Base-by-base conservation (phyloP, 2,888 invertebrate species). In the Sinhomidia bicolor region DNA sequence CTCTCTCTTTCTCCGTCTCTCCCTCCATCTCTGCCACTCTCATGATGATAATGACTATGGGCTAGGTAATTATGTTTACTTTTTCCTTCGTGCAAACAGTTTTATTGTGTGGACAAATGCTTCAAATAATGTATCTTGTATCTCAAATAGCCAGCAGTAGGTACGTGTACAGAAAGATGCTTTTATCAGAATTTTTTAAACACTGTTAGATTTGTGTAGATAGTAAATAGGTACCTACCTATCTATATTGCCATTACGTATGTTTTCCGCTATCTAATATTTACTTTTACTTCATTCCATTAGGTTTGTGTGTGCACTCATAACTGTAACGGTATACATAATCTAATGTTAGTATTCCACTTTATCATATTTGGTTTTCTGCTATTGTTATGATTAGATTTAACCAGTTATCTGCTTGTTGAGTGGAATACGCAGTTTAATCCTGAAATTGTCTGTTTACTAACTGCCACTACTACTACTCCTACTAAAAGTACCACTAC, bases 61-160 rank as follows among this genome's bases (percentile, higher is more conserved):
- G 47, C 51, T 23, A 12, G 74, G 47, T 51, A 74, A 74, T 74
- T 74, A 74, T 74, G 74, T 74, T 47, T 74, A 51, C 74, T 23
- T 47, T 74, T 23, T 14, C 74, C 71, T 44, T 5, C 14, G 23
- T 44, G 44, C 23, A 47, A 74, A 51, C 51, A 74, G 44, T 51
- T 74, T 74, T 47, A 47, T 26, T 51, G 47, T 26, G 26, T n/a
- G 51, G 14, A 29, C 74, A 51, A 47, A 29, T 44, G 44, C 44
- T 71, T 68, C 65, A 41, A 7, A 20, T 44, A 44, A 54, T 54
- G 17, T 47, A n/a, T n/a, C n/a, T n/a, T n/a, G n/a, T n/a, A n/a
- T n/a, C n/a, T n/a, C n/a, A n/a, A n/a, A n/a, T n/a, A n/a, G n/a
- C n/a, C n/a, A n/a, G n/a, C n/a, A n/a, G n/a, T n/a, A n/a, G 47